Evolutionary conservation across 2,113 vertebrate species (phyloP).

Genomic region (Clinocottus analis): DNA sequence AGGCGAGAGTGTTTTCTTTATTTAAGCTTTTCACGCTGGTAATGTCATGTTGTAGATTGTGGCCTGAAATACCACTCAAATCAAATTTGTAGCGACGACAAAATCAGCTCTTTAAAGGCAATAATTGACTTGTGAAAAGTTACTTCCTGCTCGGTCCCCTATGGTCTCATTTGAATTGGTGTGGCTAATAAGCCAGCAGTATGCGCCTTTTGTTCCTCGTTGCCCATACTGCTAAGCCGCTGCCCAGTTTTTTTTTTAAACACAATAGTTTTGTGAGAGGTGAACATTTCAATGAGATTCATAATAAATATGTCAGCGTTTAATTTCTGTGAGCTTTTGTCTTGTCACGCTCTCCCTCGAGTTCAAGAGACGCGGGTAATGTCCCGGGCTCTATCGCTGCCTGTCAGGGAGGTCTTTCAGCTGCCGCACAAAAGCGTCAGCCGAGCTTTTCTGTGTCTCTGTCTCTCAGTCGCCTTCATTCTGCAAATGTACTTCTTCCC

Average conservation of each 20-base stretch:
- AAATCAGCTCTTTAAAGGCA: conserved; percentile 54
- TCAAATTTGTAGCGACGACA: conserved; percentile 68
- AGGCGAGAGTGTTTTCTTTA: conserved; percentile 14
- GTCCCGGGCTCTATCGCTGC: conserved; percentile 60
- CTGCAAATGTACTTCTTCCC: conserved; percentile 28
- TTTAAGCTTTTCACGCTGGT: conserved; percentile 50
- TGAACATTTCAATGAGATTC: conserved; percentile 73
- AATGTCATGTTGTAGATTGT: conserved; percentile 67
- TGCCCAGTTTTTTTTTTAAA: conserved; percentile 19
- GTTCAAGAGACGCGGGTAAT: conserved; percentile 65
- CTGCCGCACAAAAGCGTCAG: conserved; percentile 58
- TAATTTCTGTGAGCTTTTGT: conserved; percentile 63
- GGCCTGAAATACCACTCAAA: conserved; percentile 58
- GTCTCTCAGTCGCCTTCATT: conserved; percentile 28
- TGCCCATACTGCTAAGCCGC: conserved; percentile 46
- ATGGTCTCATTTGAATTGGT: conserved; percentile 64
- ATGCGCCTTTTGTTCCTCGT: conserved; percentile 48
- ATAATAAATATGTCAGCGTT: conserved; percentile 72
- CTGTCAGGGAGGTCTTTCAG: conserved; percentile 73
- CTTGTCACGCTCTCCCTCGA: conserved; percentile 61
- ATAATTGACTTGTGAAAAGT: conserved; percentile 78
- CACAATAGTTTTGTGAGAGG: conserved; percentile 69
- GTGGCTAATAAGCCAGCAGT: conserved; percentile 67
- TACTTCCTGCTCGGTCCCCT: conserved; percentile 61
- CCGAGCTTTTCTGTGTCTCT: conserved; percentile 45